These are phyloP conservation scores for Tuberolachnus salignus DNA, from an alignment of 2,888 invertebrate genomes.

Conservation along the genomic window DNA sequence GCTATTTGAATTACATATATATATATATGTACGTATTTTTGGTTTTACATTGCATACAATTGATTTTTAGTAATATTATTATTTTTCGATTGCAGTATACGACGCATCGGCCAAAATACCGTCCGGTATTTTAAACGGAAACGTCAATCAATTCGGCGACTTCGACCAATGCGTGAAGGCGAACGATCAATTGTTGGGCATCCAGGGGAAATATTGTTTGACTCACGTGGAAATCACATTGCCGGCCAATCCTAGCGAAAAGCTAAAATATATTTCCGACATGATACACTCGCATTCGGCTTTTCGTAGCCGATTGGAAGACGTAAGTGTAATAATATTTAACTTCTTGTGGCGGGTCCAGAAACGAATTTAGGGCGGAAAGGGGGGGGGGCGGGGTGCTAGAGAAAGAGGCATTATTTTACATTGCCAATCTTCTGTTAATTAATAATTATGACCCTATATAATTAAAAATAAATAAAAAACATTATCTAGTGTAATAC, in stretches of 20 bases:
- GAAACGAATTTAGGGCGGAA: too few relatives aligned
- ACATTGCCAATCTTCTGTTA: too few relatives aligned
- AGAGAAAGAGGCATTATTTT: too few relatives aligned
- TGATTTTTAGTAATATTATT: too few relatives aligned
- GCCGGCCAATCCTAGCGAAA: constrained; percentile 60
- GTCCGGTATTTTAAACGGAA: constrained; percentile 72
- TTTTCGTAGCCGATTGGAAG: constrained; percentile 70
- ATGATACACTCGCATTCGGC: constrained; percentile 69
- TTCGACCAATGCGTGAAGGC: constrained; percentile 70
- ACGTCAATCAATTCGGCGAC: constrained; percentile 73
- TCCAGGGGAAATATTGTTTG: constrained; percentile 71
- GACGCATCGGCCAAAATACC: constrained; percentile 74
- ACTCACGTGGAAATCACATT: constrained; percentile 66
- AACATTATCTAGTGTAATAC: too few relatives aligned
- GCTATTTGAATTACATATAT: too few relatives aligned
- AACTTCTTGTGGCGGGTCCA: too few relatives aligned
- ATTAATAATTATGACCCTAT: too few relatives aligned
- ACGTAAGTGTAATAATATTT: constrained; percentile 67
- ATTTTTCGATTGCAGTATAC: constrained; percentile 69
- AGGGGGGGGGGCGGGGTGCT: too few relatives aligned
- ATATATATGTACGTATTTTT: too few relatives aligned
- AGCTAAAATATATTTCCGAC: constrained; percentile 63
- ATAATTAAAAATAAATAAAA: too few relatives aligned
- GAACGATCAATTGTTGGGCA: constrained; percentile 61
- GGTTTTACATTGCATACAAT: too few relatives aligned